Conservation (phyloP, 2,888 invertebrate species). For the Chrysomela aeneicollis region DNA sequence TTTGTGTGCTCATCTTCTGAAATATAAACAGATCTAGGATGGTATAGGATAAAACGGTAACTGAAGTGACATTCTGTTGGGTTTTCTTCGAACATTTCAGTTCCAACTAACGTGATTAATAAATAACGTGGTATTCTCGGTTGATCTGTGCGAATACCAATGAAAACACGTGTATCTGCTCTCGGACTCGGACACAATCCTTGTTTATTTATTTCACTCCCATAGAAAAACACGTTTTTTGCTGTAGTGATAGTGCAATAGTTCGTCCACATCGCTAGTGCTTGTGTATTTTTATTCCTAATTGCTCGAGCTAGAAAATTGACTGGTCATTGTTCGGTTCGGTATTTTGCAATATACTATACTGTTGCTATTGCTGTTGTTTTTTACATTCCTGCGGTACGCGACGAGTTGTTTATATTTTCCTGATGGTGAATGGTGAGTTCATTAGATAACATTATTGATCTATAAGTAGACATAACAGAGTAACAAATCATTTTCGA, state of each 20-base stretch:
- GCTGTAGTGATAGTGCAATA: too few species aligned
- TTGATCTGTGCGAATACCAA: slow-evolving; percentile 7
- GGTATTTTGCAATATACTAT: neutral
- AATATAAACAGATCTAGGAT: slow-evolving; percentile 29
- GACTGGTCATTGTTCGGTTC: neutral
- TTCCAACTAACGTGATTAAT: neutral
- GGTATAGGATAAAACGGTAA: slow-evolving; percentile 32
- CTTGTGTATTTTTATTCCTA: neutral
- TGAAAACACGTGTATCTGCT: neutral
- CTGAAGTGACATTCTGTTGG: slow-evolving; percentile 16
- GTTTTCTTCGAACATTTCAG: slow-evolving; percentile 18
- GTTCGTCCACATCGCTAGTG: too few species aligned
- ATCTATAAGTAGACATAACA: neutral
- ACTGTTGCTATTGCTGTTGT: neutral
- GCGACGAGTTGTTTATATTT: neutral
- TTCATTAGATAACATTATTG: neutral
- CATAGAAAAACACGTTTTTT: too few species aligned
- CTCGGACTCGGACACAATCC: neutral
- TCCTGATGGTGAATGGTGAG: slow-evolving; percentile 4
- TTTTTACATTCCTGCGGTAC: neutral
- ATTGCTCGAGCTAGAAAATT: neutral
- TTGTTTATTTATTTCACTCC: neutral
- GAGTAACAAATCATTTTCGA: neutral
- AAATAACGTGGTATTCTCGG: neutral
- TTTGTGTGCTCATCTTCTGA: slow-evolving; percentile 38